Base-by-base conservation (phyloP, 2,113 vertebrate genomes). In the Grammomys dolichurus region DNA sequence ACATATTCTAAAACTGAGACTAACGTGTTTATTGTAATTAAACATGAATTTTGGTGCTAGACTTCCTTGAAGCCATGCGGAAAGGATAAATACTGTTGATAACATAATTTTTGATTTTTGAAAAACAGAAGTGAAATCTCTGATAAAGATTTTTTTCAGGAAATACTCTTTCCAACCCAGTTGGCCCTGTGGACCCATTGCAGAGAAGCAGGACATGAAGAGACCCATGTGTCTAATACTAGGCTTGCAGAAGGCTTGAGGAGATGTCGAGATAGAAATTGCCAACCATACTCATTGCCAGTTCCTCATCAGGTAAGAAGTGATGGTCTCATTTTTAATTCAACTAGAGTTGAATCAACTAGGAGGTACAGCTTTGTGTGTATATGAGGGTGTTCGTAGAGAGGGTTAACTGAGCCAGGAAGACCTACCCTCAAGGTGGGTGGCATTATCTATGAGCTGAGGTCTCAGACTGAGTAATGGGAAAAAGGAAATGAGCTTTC, bases 71-170 rank as follows among this genome's bases (percentile, higher is more conserved):
- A 92, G 69, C 17, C 48, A 60, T 46, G 19, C 24, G 19, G n/a
- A 75, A 90, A 88, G 43, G 17, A n/a, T n/a, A 90, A 91, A 75
- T 20, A 84, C 7, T 19, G 8, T 78, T 5, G 33, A 67, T 90
- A 28, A 54, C 33, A 46, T 69, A 82, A n/a, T 92, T 87, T 33
- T 65, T 65, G 31, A 84, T 77, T 84, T 78, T 73, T 33, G 36
- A 88, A 87, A 77, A 90, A 72, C 54, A 73, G 46, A 92, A 89
- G 67, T 56, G 70, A 28, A 87, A 78, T 69, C 43, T 65, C 70
- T 78, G 48, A 56, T 40, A 31, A 72, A 65, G 5, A 51, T 58
- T 89, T 69, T 56, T 33, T 70, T 33, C 73, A 78, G 60, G 58
- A 82, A 95, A 86, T 31, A 89, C 75, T 91, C 56, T 86, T 86